These are phyloP conservation scores for Mallotus villosus DNA, from an alignment of 2,797 vertebrate genomes.

Conservation along the genomic window DNA sequence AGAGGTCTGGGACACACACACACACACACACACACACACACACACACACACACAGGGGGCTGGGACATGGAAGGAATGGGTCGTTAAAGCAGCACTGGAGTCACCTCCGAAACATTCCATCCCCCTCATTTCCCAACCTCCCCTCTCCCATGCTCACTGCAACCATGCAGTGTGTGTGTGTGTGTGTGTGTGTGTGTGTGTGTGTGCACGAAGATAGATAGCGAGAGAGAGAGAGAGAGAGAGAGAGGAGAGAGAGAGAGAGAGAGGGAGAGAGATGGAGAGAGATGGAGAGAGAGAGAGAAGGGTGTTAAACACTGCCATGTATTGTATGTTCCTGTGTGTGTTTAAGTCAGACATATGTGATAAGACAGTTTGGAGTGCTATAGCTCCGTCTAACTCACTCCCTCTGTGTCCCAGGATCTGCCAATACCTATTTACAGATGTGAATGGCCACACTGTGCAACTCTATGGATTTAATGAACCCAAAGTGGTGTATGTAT, in stretches of 20 bases:
- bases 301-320: background rate
- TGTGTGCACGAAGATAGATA: too few species aligned
- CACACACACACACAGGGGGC: conserved; percentile 6
- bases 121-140: conserved; percentile 58
- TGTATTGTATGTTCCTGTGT: background rate
- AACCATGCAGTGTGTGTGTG: conserved; percentile 18
- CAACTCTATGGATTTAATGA: background rate
- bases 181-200: background rate
- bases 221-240: background rate
- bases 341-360: conserved; percentile 20
- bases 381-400: too few species aligned
- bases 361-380: too few species aligned
- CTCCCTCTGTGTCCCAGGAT: too few species aligned
- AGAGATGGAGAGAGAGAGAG: background rate
- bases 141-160: conserved; percentile 12
- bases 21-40: conserved; percentile 15
- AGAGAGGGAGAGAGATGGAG: background rate
- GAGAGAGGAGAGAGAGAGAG: background rate
- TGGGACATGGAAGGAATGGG: conserved; percentile 42
- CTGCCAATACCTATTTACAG: background rate
- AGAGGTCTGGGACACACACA: background rate
- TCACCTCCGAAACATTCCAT: conserved; percentile 51
- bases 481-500: background rate
- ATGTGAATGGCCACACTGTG: background rate
- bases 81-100: conserved; percentile 40